phyloP scores from a whole-genome alignment of 2,113 vertebrate genomes.

The Bujurquina vittata region DNA sequence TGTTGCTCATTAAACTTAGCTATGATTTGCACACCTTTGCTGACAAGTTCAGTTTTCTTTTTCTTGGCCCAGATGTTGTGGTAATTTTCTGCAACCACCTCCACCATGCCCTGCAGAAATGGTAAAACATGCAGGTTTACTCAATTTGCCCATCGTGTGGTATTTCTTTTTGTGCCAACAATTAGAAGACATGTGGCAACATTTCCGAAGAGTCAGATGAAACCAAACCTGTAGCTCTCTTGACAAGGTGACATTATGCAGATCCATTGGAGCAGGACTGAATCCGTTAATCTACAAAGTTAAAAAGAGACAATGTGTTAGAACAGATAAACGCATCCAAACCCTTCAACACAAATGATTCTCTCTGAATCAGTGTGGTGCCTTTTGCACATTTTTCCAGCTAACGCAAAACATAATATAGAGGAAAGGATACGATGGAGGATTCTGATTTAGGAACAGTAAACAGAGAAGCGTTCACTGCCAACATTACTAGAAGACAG shows the following conservation, averaged over 20 bases:
- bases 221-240: conserved; percentile 91
- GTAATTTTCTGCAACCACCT: conserved; percentile 96
- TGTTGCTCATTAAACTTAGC: not conserved
- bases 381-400: not conserved
- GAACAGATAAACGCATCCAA: not conserved
- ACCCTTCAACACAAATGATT: not conserved
- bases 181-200: not conserved
- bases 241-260: conserved; percentile 90
- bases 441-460: not conserved
- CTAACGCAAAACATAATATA: not conserved
- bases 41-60: conserved; percentile 92
- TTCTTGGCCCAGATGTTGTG: conserved; percentile 99
- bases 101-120: conserved; percentile 89
- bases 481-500: not conserved
- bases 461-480: not conserved
- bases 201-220: not conserved
- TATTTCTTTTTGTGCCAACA: not conserved
- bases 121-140: not conserved
- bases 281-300: conserved; percentile 86
- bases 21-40: conserved; percentile 82
- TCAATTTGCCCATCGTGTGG: not conserved
- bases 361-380: not conserved
- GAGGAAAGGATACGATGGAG: not conserved
- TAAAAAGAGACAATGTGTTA: not conserved
- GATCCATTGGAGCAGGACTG: conserved; percentile 86